Percentiles rank a stretch among this genome's conserved stretches.
phyloP scores from a whole-genome alignment of 2,113 vertebrate species.

The Paramisgurnus dabryanus region DNA sequence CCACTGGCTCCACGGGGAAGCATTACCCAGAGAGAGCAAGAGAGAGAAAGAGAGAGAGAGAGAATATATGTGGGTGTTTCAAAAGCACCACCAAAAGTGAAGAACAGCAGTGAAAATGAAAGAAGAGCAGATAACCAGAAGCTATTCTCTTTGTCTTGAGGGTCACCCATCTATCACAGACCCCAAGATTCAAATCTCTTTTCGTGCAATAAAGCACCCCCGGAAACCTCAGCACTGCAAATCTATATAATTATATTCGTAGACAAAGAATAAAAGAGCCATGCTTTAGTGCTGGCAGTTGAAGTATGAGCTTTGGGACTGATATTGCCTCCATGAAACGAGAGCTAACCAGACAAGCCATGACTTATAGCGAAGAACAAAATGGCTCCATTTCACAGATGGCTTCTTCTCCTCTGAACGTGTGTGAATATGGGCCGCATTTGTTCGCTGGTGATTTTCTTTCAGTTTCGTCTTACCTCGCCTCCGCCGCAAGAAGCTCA shows the following conservation, averaged over 20 bases:
- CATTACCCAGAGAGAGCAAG: conserved; percentile 56
- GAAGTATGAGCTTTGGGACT: conserved; percentile 17
- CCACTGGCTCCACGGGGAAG: conserved; percentile 69
- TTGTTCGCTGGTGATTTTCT: background rate
- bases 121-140: conserved; percentile 5
- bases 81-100: conserved; percentile 28
- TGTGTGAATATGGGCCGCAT: background rate
- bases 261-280: conserved; percentile 62
- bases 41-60: conserved; percentile 30
- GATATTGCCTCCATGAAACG: conserved; percentile 32
- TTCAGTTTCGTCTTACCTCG: conserved; percentile 78
- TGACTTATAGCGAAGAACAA: conserved; percentile 25
- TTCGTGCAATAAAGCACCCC: conserved; percentile 65
- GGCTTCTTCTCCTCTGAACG: background rate
- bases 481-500: conserved; percentile 91
- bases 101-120: background rate
- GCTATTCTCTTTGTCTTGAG: conserved; percentile 10
- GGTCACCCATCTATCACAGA: conserved; percentile 61
- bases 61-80: background rate
- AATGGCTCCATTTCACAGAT: conserved; percentile 5
- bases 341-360: conserved; percentile 28
- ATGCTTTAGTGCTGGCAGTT: conserved; percentile 55
- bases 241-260: conserved; percentile 71
- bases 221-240: conserved; percentile 67
- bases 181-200: conserved; percentile 71